Evolutionary conservation across 2,888 invertebrate genomes (phyloP).

Genomic region (Tanytarsus gracilentus): DNA sequence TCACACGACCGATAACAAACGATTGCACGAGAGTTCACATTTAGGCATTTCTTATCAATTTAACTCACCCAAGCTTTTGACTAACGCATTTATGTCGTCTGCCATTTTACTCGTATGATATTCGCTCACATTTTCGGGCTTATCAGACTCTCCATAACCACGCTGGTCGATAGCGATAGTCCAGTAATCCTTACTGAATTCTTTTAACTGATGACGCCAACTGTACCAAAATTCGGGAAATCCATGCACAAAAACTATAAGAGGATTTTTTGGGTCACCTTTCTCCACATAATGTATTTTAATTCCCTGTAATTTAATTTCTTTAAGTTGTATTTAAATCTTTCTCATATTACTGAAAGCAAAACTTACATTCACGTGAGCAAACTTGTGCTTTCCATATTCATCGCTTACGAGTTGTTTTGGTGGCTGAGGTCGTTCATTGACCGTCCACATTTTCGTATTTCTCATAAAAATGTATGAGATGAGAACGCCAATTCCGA

Average conservation of each 20-base stretch:
- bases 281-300: constrained; percentile 60
- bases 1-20: too few species aligned
- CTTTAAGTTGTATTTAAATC: neutral
- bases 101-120: constrained; percentile 49
- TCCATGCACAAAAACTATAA: constrained; percentile 63
- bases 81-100: constrained; percentile 52
- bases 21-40: too few species aligned
- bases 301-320: constrained; percentile 43
- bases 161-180: constrained; percentile 59
- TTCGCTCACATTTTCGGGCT: constrained; percentile 45
- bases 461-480: constrained; percentile 3
- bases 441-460: constrained; percentile 36
- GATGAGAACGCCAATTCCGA: neutral
- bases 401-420: constrained; percentile 45
- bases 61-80: constrained; percentile 47
- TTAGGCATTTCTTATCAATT: too few species aligned
- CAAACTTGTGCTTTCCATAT: constrained; percentile 48
- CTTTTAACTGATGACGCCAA: constrained; percentile 59
- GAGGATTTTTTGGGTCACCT: constrained; percentile 53
- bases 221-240: constrained; percentile 73
- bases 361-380: constrained; percentile 48
- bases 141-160: constrained; percentile 62
- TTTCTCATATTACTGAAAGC: neutral
- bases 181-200: constrained; percentile 56
- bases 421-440: constrained; percentile 45